A percentile compares a stretch with the other conserved stretches of the same genome.
Conservation (phyloP, 2,888 invertebrate species). For the Ectemnius cavifrons region DNA sequence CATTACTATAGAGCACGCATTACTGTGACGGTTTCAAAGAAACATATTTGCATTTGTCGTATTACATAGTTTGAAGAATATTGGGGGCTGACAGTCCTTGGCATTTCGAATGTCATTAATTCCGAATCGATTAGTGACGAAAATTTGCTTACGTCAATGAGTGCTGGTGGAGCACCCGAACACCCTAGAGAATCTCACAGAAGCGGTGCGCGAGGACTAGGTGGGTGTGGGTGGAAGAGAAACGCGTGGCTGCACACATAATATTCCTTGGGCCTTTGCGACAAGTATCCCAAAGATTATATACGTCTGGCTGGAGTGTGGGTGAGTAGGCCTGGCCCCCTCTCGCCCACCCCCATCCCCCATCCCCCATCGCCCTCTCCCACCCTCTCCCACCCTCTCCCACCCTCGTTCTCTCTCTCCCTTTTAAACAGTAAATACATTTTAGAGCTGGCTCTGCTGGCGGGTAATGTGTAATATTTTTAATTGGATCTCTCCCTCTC, state of each 20-base stretch:
- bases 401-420: constrained; percentile 54
- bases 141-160: background rate
- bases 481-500: constrained; percentile 75
- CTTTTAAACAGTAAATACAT: constrained; percentile 76
- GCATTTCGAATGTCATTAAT: too few species aligned
- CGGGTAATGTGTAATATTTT: constrained; percentile 78
- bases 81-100: too few species aligned
- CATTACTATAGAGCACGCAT: too few species aligned
- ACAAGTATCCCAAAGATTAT: constrained; percentile 26
- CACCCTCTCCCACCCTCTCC: background rate
- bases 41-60: too few species aligned
- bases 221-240: background rate
- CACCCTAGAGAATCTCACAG: background rate
- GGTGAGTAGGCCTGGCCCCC: constrained; percentile 40
- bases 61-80: too few species aligned
- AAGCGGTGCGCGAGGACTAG: background rate
- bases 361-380: too few species aligned
- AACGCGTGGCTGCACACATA: constrained; percentile 30
- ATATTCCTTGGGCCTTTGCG: constrained; percentile 11
- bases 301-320: constrained; percentile 29
- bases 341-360: constrained; percentile 17
- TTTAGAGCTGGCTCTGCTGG: constrained; percentile 67
- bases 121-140: too few species aligned
- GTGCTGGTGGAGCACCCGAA: too few species aligned
- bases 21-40: too few species aligned